phyloP scores from a whole-genome alignment of 2,113 vertebrate genomes.

The Syngnathus typhle region DNA sequence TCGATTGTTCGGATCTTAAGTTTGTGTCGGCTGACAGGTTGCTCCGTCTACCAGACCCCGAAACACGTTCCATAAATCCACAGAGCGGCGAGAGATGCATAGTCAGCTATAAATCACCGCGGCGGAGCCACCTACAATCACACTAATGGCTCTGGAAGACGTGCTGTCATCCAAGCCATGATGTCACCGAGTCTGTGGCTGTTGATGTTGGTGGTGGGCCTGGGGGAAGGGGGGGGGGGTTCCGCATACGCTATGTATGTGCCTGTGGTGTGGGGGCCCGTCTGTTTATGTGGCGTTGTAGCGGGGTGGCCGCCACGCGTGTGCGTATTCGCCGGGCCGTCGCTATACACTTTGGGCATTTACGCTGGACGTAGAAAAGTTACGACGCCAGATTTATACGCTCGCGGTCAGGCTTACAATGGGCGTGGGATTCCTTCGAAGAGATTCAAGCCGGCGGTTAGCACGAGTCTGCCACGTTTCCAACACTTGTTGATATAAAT shows the following conservation, averaged over 20 bases:
- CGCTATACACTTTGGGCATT: constrained; percentile 36
- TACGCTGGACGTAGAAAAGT: constrained; percentile 21
- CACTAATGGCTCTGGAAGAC: constrained; percentile 74
- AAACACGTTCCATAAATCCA: constrained; percentile 71
- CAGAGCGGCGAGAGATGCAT: constrained; percentile 53
- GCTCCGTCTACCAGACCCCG: constrained; percentile 33
- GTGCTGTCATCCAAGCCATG: constrained; percentile 74
- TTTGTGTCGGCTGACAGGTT: constrained; percentile 31
- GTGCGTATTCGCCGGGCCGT: constrained; percentile 19
- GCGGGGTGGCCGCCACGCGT: constrained; percentile 37
- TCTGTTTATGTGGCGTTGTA: constrained; percentile 51
- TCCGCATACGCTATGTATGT: constrained; percentile 32
- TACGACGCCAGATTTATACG: constrained; percentile 15
- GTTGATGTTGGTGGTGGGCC: constrained; percentile 57
- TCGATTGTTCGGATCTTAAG: too few relatives aligned
- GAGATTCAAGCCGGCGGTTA: constrained; percentile 62
- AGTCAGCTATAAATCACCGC: constrained; percentile 73
- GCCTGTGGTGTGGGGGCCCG: constrained; percentile 41
- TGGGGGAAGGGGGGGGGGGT: constrained; percentile 23
- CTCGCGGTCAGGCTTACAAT: constrained; percentile 47
- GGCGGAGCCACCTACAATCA: constrained; percentile 75
- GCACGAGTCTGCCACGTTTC: constrained; percentile 61
- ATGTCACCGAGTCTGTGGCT: constrained; percentile 64
- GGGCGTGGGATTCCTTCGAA: constrained; percentile 65
- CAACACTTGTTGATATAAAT: constrained; percentile 65